These are phyloP conservation scores for Crepidodera aurea DNA, from an alignment of 2,888 invertebrate genomes.

Conservation along the genomic window DNA sequence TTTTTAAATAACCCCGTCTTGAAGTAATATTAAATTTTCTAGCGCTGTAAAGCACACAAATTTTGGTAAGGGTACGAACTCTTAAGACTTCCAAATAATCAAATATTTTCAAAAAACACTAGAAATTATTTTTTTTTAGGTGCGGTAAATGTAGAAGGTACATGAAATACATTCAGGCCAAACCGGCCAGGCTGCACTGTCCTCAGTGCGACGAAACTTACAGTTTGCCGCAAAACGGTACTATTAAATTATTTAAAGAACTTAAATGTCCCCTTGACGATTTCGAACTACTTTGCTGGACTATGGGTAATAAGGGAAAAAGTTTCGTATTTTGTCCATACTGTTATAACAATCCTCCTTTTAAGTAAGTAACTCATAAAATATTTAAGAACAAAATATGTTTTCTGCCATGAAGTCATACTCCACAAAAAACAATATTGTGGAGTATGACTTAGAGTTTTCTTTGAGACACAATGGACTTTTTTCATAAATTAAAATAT, in stretches of 20 bases:
- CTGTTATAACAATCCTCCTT: constrained; percentile 98
- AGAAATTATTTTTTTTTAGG: constrained; percentile 58
- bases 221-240: constrained; percentile 90
- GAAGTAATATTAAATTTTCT: no score
- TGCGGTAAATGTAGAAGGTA: constrained; percentile 95
- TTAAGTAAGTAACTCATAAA: constrained; percentile 74
- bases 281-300: constrained; percentile 94
- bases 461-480: no score
- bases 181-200: constrained; percentile 94
- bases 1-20: no score
- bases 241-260: constrained; percentile 92
- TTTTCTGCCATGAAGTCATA: no score
- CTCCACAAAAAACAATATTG: no score
- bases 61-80: no score
- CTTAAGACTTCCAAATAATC: no score
- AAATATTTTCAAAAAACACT: no score
- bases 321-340: constrained; percentile 97
- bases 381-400: no score
- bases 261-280: constrained; percentile 97
- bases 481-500: no score
- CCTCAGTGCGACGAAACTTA: constrained; percentile 97
- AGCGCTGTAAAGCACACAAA: no score
- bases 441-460: no score
- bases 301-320: constrained; percentile 93
- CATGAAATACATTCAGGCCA: constrained; percentile 95